Evolutionary conservation across 2,888 invertebrate genomes (phyloP).

Genomic region (Himalopsyche tibetana): DNA sequence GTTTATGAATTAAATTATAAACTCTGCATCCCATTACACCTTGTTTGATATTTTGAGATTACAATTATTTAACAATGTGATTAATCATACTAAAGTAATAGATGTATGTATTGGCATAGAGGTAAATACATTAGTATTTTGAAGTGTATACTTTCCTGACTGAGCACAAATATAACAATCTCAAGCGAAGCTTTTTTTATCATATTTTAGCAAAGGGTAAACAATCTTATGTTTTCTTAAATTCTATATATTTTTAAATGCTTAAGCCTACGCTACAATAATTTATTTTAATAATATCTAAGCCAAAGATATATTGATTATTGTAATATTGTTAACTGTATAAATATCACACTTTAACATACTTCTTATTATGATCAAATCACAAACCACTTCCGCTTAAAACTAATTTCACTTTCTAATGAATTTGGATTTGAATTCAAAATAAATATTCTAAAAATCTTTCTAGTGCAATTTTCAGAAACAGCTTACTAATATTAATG

Average conservation of each 20-base stretch:
- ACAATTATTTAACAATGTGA: too few relatives aligned
- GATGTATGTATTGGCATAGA: too few relatives aligned
- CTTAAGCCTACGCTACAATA: slow-evolving; percentile 11
- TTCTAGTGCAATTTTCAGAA: background rate
- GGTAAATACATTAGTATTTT: too few relatives aligned
- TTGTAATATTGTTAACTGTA: slow-evolving; percentile 11
- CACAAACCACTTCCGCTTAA: background rate
- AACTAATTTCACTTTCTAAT: background rate
- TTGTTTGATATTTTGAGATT: too few relatives aligned
- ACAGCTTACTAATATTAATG: too few relatives aligned
- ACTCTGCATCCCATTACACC: too few relatives aligned
- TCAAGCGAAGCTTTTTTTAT: background rate
- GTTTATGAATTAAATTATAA: too few relatives aligned
- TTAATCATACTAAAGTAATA: too few relatives aligned
- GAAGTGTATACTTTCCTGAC: too few relatives aligned
- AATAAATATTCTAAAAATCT: background rate
- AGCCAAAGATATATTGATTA: slow-evolving; percentile 2
- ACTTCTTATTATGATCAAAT: background rate
- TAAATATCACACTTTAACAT: slow-evolving; percentile 31
- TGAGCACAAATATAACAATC: too few relatives aligned
- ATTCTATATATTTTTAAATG: too few relatives aligned
- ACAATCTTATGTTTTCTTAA: too few relatives aligned
- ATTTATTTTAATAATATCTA: slow-evolving; percentile 11
- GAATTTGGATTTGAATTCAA: slow-evolving; percentile 6
- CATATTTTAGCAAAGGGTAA: background rate